Base-by-base conservation (phyloP, 2,888 invertebrate genomes). In the Teleogryllus oceanicus region DNA sequence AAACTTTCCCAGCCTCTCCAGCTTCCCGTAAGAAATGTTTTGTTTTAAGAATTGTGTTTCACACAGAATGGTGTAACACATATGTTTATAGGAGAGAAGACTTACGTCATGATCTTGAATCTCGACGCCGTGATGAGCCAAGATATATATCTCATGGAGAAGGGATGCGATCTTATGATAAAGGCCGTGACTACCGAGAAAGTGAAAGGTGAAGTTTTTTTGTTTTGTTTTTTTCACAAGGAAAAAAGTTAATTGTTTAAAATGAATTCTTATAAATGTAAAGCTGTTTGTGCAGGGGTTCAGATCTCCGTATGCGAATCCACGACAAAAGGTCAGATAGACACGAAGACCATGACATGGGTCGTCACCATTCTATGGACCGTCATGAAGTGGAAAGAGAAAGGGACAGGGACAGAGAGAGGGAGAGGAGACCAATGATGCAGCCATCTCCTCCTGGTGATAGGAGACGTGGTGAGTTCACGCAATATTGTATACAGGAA, bases 261-360 rank as follows among this genome's bases (percentile, higher is more conserved):
- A 20, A 49, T 20, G 16, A 75, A 75, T 24, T 18, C 12, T 49
- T 78, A 11, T 16, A 62, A 62, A 18, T 62, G 62, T 62, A 18
- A 18, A 10, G 10, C 8, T 18, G 16, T 62, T 62, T 62, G 62
- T 62, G 62, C n/a, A 62, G 62, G n/a, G 62, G 62, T 18, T 62
- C 62, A 76, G 83, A 83, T 77, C 77, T 83, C 51, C 81, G 83
- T 21, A 80, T 80, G 78, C 80, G 83, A 18, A 80, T 83, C 74
- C 80, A 79, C 76, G 83, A 83, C 76, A 83, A 83, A 76, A 80
- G 81, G 62, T 79, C 81, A 74, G 80, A 81, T 62, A 80, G 81
- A 49, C 82, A 83, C 76, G 79, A 80, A 20, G 81, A 80, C 21
- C 74, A 79, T 3, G 81, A 79, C 13, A 76, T 77, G 24, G 75